phyloP scores from a whole-genome alignment of 2,888 invertebrate species.

The Hyalella azteca region DNA sequence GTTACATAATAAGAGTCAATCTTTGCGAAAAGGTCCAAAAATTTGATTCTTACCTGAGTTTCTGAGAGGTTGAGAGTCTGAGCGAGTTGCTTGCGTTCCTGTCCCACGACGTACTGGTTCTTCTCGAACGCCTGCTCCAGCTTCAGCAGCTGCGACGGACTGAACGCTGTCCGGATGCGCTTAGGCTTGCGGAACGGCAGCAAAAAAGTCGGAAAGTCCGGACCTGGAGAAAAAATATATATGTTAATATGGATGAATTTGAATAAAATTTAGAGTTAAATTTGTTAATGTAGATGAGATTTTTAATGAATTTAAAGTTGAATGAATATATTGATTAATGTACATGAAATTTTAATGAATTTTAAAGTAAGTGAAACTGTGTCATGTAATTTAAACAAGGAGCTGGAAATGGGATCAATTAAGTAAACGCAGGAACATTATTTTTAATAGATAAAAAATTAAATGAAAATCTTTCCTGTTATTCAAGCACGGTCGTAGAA shows the following conservation, averaged over 20 bases:
- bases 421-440: too few species aligned
- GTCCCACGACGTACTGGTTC: constrained; percentile 99
- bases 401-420: not conserved
- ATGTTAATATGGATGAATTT: not conserved
- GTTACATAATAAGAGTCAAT: too few species aligned
- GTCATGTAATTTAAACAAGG: not conserved
- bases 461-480: too few species aligned
- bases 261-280: not conserved
- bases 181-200: constrained; percentile 98
- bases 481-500: too few species aligned
- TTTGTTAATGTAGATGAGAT: not conserved
- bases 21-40: not conserved
- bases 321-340: too few species aligned
- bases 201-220: constrained; percentile 79
- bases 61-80: constrained; percentile 92
- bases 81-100: constrained; percentile 96
- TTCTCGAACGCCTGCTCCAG: constrained; percentile 98
- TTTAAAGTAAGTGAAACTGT: not conserved
- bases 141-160: constrained; percentile 93
- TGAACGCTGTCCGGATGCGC: constrained; percentile 97
- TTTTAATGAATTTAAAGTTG: too few species aligned
- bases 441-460: too few species aligned
- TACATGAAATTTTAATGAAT: not conserved
- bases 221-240: constrained; percentile 68
- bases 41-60: constrained; percentile 80